Evolutionary conservation across 2,113 vertebrate genomes (phyloP), one percentile per base, ranked within the genome.

Genomic region (Tupaia tana): DNA sequence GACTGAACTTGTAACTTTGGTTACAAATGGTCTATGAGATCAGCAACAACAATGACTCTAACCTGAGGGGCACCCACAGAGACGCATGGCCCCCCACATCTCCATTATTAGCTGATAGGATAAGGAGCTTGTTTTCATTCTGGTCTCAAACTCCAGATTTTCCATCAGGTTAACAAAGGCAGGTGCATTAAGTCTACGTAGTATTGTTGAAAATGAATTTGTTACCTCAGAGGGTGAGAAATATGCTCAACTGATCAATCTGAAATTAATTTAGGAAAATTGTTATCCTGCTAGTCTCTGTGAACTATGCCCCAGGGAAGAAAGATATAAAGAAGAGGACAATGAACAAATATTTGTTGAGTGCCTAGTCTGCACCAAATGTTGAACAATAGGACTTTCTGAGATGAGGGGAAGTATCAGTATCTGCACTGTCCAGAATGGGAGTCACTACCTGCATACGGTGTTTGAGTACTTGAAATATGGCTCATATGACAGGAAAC

Each of bases 391-490:
- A 54, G 16, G 64, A 52, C 59, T 89, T 61, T 29, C 63, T 64
- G 25, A 20, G 79, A 52, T 2, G 7, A 64, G 3, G 10, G 56
- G 24, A 29, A 61, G 64, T 8, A 20, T 6, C 75, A 71, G 15
- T 24, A 34, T 5, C 52, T 24, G 13, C 54, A 59, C 15, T 63
- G 34, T 29, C 52, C 71, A 66, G 20, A 4, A 31, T 13, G 74
- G 34, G 11, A 67, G 73, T 77, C 78, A 71, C 59, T 5, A 29
- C 52, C 43, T 1, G 31, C 74, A 15, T 15, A 22, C 24, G 78
- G 43, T 69, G 89, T 73, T 25, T 67, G 31, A 82, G n/a, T 58
- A 69, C 54, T 64, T 79, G 59, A 79, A 94, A 93, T 86, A 58
- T 67, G 52, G 58, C 29, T 78, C 34, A 18, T 34, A 24, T 22